Evolutionary conservation across 2,888 invertebrate species (phyloP).

Genomic region (Apamea anceps): DNA sequence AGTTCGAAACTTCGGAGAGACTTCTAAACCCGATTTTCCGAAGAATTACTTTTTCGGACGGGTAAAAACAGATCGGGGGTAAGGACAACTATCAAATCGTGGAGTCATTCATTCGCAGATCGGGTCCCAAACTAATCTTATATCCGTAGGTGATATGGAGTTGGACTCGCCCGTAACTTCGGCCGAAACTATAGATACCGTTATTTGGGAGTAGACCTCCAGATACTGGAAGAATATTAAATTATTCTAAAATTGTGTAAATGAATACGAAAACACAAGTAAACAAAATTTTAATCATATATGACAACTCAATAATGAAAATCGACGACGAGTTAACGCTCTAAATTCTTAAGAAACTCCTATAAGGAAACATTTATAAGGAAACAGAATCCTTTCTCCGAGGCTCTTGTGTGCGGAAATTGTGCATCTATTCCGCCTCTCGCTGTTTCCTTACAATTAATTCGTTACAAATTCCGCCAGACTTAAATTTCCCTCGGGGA

Average conservation of each 20-base stretch:
- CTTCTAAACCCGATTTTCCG: too few species aligned
- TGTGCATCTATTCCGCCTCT: constrained; percentile 52
- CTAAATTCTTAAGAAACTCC: neutral
- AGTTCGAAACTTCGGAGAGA: neutral
- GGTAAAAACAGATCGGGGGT: neutral
- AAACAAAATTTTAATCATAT: neutral
- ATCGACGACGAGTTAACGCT: neutral
- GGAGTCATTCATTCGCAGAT: too few species aligned
- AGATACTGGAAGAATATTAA: neutral
- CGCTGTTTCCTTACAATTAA: constrained; percentile 62
- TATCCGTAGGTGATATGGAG: neutral
- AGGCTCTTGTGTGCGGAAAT: constrained; percentile 51
- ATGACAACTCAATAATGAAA: neutral
- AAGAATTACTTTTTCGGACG: neutral
- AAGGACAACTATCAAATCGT: neutral
- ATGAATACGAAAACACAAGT: neutral
- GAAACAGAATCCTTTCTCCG: constrained; percentile 29
- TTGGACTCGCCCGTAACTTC: neutral
- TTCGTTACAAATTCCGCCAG: constrained; percentile 57
- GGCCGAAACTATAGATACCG: neutral
- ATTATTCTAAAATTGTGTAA: neutral
- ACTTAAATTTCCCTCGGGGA: constrained; percentile 66
- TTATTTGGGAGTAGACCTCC: neutral
- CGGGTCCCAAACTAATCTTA: too few species aligned
- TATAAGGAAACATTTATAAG: constrained; percentile 7